A percentile compares a stretch with the other conserved stretches of the same genome.
Conservation (phyloP, 2,888 invertebrate species). For the Eilema caniola region DNA sequence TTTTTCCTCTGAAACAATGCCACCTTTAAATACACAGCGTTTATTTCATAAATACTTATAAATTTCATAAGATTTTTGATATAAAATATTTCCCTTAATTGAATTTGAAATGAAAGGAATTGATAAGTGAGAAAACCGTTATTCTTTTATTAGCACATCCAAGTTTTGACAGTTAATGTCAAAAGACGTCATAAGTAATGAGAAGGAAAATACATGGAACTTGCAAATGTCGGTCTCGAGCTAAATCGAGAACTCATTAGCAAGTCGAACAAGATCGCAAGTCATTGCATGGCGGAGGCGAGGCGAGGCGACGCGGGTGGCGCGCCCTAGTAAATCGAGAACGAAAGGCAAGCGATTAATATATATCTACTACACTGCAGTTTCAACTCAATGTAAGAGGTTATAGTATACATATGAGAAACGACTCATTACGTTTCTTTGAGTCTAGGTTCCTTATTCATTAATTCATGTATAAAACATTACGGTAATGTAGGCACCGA, state of each 20-base stretch:
- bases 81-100: constrained; percentile 15
- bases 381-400: constrained; percentile 55
- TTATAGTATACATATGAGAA: constrained; percentile 52
- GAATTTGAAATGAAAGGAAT: constrained; percentile 29
- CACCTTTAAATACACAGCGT: constrained; percentile 7
- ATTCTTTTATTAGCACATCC: constrained; percentile 39
- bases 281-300: constrained; percentile 65
- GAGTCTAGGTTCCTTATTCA: constrained; percentile 60
- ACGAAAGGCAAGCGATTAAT: constrained; percentile 48
- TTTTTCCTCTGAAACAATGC: constrained; percentile 24
- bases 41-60: neutral
- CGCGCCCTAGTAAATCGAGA: constrained; percentile 25
- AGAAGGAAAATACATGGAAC: constrained; percentile 67
- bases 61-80: no score
- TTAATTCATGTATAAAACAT: constrained; percentile 59
- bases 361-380: constrained; percentile 60
- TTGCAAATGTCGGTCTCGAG: constrained; percentile 64
- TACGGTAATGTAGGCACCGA: constrained; percentile 36
- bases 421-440: constrained; percentile 67
- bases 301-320: constrained; percentile 25
- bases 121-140: constrained; percentile 30
- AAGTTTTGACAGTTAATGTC: constrained; percentile 63
- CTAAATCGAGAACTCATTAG: constrained; percentile 80
- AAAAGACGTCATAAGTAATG: constrained; percentile 70
- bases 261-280: constrained; percentile 78